Evolutionary conservation across 2,888 invertebrate species (phyloP), one percentile per base, ranked within the genome.

Genomic region (Limnephilus rhombicus): DNA sequence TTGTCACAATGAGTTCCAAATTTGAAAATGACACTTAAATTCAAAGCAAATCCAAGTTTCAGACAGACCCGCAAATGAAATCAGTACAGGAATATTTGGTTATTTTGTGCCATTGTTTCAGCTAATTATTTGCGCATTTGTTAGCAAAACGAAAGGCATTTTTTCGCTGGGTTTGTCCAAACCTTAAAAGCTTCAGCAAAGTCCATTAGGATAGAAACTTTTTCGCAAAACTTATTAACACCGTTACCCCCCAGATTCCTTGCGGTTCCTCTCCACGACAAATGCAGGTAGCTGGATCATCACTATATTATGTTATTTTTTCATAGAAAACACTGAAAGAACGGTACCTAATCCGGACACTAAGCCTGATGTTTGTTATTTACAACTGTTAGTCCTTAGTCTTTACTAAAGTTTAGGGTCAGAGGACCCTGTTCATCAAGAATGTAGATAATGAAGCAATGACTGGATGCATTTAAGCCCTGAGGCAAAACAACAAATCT

Each of bases 221-320:
- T 86, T 86, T 86, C 86, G 12, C 15, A 86, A 86, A 86, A 86
- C 83, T 41, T 83, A 83, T 83, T 83, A 83, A 31, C 34, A 37
- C 83, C 83, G 34, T 3, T 34, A 34, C 83, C 83, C 18, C 24
- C 83, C 83, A 34, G 83, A 83, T 83, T 37, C 37, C 24, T 83
- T 37, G 37, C 37, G 41, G 34, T 15, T 37, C n/a, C 68, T 45
- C 45, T 29, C 15, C 49, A 31, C 13, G 45, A n/a, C 24, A 29
- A 34, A 45, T 86, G n/a, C 86, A 86, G 86, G 86, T 86, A 86
- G 86, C n/a, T 29, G 45, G 86, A 86, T 86, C 86, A 45, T 29
- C n/a, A n/a, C 41, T 45, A 15, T 86, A n/a, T 83, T 37, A 86
- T 86, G 86, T 41, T n/a, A 37, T 83, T 86, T 86, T 86, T 86